Evolutionary conservation across 2,888 invertebrate species (phyloP).

Genomic region (Agrochola litura): DNA sequence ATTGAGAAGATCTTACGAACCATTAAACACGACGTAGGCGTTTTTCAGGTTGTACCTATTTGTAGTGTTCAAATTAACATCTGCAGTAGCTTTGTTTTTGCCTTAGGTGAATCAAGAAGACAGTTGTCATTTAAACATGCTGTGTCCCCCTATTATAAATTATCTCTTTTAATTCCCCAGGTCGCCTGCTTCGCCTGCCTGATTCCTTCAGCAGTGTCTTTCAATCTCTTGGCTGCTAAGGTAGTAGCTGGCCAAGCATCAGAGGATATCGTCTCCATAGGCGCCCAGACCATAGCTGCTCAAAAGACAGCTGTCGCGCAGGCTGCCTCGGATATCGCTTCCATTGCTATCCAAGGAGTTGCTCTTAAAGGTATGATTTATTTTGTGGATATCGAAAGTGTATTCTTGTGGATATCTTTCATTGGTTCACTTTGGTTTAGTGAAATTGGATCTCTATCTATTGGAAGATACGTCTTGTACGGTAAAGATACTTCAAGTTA

Average conservation of each 20-base stretch:
- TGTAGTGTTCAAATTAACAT: not conserved
- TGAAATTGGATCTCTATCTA: too few relatives aligned
- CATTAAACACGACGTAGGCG: not conserved
- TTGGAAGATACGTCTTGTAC: not conserved
- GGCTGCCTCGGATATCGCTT: slow-evolving; percentile 45
- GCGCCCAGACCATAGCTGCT: slow-evolving; percentile 9
- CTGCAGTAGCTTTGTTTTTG: not conserved
- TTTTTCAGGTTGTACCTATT: not conserved
- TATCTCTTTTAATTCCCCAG: slow-evolving; percentile 60
- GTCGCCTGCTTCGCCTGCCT: slow-evolving; percentile 74
- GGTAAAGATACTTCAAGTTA: not conserved
- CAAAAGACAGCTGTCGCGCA: slow-evolving; percentile 32
- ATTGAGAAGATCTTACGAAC: not conserved
- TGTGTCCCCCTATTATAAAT: not conserved
- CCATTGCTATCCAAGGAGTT: slow-evolving; percentile 26
- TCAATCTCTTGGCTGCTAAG: slow-evolving; percentile 33
- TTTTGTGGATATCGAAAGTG: not conserved
- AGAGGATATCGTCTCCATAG: slow-evolving; percentile 8
- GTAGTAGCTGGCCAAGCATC: slow-evolving; percentile 26
- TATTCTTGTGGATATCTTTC: not conserved
- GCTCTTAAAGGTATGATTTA: slow-evolving; percentile 43
- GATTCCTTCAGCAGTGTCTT: slow-evolving; percentile 64
- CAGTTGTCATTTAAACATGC: not conserved
- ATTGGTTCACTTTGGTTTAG: not conserved
- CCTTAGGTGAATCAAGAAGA: not conserved